Percentiles rank a stretch among this genome's conserved stretches.
Evolutionary conservation across 2,888 invertebrate genomes (phyloP).

Genomic region (Meandrusa payeni): DNA sequence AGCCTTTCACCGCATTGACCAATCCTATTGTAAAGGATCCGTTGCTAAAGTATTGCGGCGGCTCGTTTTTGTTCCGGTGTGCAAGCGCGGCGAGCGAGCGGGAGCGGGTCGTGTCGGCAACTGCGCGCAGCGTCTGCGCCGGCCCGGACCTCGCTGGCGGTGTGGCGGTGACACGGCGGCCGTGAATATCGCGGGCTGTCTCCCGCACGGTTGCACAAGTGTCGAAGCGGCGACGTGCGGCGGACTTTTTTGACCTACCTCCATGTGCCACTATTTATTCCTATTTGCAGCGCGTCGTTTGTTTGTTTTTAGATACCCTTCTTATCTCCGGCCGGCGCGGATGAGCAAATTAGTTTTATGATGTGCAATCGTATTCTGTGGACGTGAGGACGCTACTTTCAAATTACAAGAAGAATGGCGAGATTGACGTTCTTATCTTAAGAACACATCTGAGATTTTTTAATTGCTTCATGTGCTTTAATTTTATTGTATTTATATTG

Average conservation of each 20-base stretch:
- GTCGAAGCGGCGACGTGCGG: conserved; percentile 5
- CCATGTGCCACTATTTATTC: conserved; percentile 2
- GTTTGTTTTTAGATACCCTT: conserved; percentile 9
- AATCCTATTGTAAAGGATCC: conserved; percentile 39
- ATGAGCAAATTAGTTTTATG: conserved; percentile 13
- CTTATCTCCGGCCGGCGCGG: conserved; percentile 11
- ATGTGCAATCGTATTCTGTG: not conserved
- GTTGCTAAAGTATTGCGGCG: conserved; percentile 45
- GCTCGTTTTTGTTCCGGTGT: conserved; percentile 45
- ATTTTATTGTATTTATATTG: no score
- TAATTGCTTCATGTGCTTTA: no score
- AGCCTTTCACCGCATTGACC: conserved; percentile 60
- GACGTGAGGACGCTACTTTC: not conserved
- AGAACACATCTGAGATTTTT: no score
- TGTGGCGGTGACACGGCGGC: conserved; percentile 56
- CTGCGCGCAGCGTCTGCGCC: conserved; percentile 40
- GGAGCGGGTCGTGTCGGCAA: conserved; percentile 45
- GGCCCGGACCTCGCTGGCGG: no score
- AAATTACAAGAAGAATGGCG: not conserved
- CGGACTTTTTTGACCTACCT: conserved; percentile 17
- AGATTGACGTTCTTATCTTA: conserved; percentile 2
- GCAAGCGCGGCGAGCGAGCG: conserved; percentile 51
- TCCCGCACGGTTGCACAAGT: conserved; percentile 51
- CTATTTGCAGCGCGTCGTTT: conserved; percentile 12
- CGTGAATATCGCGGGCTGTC: conserved; percentile 46